Evolutionary conservation across 92 coral and sea anemone genomes (phyloP).

Genomic region (Galaxea fascicularis): DNA sequence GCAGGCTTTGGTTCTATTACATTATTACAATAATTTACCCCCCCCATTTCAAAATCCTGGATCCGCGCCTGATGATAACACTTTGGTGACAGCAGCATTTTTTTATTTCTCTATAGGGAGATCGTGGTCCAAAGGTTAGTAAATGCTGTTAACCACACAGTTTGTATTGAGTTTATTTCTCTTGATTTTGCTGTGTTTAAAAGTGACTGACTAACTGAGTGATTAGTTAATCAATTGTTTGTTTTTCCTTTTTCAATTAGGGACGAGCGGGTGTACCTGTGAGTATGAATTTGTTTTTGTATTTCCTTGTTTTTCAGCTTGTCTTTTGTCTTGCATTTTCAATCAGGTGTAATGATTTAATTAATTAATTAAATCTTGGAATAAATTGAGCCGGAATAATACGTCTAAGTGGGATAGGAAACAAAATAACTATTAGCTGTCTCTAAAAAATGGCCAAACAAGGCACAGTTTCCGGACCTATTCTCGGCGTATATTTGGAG

Average conservation of each 20-base stretch:
- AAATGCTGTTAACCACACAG: not conserved
- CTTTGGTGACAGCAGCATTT: not conserved
- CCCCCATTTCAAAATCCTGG: no score
- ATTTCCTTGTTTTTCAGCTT: not conserved
- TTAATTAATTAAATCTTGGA: no score
- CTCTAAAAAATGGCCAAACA: no score
- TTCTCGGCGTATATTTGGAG: no score
- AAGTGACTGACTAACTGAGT: not conserved
- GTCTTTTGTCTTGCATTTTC: not conserved
- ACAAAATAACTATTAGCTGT: no score
- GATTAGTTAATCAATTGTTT: no score
- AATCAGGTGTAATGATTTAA: not conserved
- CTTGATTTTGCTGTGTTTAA: not conserved
- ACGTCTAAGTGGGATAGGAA: no score
- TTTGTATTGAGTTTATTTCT: not conserved
- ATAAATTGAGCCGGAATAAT: no score
- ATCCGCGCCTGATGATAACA: no score
- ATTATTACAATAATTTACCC: no score
- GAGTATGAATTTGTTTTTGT: conserved; percentile 4
- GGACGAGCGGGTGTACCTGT: conserved; percentile 50
- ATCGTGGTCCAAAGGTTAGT: conserved; percentile 38
- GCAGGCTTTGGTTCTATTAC: no score
- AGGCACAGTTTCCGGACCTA: no score
- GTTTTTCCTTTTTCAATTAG: not conserved
- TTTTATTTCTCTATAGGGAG: conserved; percentile 1